Conservation (phyloP, 2,797 vertebrate species). For the Amblyraja radiata region DNA sequence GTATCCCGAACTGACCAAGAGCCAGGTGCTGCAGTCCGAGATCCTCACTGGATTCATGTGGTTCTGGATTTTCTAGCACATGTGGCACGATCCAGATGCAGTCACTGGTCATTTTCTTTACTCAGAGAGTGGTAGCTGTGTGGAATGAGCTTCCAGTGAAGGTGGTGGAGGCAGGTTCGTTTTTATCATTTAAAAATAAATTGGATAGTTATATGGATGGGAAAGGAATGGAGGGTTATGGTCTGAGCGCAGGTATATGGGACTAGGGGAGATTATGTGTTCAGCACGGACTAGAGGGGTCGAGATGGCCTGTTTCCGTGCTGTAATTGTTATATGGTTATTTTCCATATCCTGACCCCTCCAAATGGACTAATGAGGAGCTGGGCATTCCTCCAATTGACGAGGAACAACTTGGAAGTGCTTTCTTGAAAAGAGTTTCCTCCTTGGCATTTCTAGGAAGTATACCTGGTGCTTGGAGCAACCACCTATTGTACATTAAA, state of each 20-base stretch:
- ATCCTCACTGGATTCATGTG: slow-evolving; percentile 74
- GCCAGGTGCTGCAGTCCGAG: slow-evolving; percentile 61
- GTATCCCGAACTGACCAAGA: slow-evolving; percentile 63
- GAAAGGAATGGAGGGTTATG: too few species aligned
- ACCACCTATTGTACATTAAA: not conserved
- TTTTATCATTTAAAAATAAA: too few species aligned
- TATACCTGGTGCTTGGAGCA: not conserved
- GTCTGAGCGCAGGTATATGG: too few species aligned
- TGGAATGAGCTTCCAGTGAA: too few species aligned
- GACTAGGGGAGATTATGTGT: too few species aligned
- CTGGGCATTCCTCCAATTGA: slow-evolving; percentile 84
- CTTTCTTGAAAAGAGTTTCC: not conserved
- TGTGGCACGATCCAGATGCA: slow-evolving; percentile 75
- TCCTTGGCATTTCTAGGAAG: not conserved
- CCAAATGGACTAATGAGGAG: slow-evolving; percentile 85
- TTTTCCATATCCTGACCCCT: slow-evolving; percentile 83
- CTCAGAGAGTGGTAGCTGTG: too few species aligned
- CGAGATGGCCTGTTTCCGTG: too few species aligned
- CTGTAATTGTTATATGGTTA: too few species aligned
- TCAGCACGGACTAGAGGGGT: too few species aligned
- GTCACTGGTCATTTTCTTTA: slow-evolving; percentile 59
- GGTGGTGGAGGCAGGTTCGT: too few species aligned
- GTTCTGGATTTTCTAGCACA: slow-evolving; percentile 95
- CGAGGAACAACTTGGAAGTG: slow-evolving; percentile 46
- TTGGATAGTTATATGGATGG: too few species aligned